Percentiles rank a stretch among this genome's conserved stretches.
These are phyloP conservation scores for Dicyrtomina minuta DNA, from an alignment of 2,888 invertebrate genomes.

Conservation along the genomic window DNA sequence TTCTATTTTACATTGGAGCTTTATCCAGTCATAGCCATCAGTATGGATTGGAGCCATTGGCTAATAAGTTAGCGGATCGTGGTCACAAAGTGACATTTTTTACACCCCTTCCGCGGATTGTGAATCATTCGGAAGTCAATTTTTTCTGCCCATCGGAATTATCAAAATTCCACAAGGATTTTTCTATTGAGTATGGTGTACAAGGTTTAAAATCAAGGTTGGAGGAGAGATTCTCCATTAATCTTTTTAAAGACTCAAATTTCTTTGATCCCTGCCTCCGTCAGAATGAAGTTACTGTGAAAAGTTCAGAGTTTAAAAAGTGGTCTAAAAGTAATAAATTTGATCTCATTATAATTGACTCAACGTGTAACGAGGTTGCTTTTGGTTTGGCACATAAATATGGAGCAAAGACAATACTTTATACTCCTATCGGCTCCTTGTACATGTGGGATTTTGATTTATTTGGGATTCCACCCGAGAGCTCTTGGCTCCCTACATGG, in stretches of 20 bases:
- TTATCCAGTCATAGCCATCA: slow-evolving; percentile 8
- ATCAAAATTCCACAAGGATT: not conserved
- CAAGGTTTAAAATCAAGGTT: not conserved
- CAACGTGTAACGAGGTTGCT: not conserved
- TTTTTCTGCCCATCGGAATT: not conserved
- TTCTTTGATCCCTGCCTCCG: too few relatives aligned
- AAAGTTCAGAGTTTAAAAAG: not conserved
- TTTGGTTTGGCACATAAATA: slow-evolving; percentile 4
- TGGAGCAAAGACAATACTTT: not conserved
- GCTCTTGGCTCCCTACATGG: not conserved
- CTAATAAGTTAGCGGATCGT: not conserved
- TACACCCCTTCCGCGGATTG: not conserved
- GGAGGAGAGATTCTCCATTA: not conserved
- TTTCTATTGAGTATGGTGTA: not conserved
- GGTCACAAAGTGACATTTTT: slow-evolving; percentile 18
- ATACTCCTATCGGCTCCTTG: not conserved
- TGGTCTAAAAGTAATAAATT: not conserved
- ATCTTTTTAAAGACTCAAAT: not conserved
- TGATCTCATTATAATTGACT: slow-evolving; percentile 13
- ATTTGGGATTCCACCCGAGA: slow-evolving; percentile 3
- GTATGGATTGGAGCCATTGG: not conserved
- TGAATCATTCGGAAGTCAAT: not conserved
- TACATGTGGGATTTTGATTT: not conserved
- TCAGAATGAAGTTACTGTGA: too few relatives aligned
- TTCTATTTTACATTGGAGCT: slow-evolving; percentile 7